These are phyloP conservation scores for Cinara cedri DNA, from an alignment of 2,888 invertebrate genomes.

Conservation along the genomic window DNA sequence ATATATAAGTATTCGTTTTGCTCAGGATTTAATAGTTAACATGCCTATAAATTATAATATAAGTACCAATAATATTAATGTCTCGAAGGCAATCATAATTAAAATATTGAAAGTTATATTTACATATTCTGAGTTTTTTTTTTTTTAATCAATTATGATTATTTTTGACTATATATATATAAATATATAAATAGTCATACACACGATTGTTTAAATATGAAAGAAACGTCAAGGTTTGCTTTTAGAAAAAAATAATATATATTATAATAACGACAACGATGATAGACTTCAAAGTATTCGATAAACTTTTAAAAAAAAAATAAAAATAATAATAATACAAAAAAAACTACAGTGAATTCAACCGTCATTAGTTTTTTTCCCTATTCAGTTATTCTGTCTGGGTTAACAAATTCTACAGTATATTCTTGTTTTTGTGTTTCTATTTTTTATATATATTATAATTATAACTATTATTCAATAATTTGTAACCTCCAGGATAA, in stretches of 20 bases:
- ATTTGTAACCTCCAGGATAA: no score
- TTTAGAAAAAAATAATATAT: neutral
- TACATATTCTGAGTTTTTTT: no score
- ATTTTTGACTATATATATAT: no score
- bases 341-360: neutral
- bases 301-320: neutral
- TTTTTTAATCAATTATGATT: no score
- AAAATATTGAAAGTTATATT: no score
- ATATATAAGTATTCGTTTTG: no score
- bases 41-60: no score
- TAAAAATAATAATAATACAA: neutral
- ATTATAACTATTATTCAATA: no score
- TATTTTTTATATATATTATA: constrained; percentile 3
- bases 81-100: no score
- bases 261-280: constrained; percentile 19
- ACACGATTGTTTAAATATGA: constrained; percentile 9
- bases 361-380: constrained; percentile 1
- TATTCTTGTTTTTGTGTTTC: neutral
- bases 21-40: no score
- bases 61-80: no score
- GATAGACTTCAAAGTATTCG: neutral
- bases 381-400: neutral
- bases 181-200: no score
- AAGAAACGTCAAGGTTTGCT: neutral
- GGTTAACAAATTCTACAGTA: neutral